A percentile compares a stretch with the other conserved stretches of the same genome.
Evolutionary conservation across 1,140 invertebrate genomes (phyloP).

Genomic region (Drosophila nebulosa): DNA sequence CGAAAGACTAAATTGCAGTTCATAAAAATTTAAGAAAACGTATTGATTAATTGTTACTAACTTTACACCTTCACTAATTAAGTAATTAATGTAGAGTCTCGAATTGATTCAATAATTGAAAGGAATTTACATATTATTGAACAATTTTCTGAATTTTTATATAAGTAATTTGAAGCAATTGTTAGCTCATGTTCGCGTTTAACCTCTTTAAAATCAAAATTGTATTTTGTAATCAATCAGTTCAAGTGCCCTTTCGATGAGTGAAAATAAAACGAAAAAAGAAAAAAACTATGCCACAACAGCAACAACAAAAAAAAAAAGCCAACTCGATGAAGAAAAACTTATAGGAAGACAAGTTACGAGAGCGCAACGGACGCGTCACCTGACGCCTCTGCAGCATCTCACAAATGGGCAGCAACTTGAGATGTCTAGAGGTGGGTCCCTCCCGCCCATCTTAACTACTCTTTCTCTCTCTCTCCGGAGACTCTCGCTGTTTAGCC

Average conservation of each 20-base stretch:
- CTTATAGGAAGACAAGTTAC: slow-evolving; percentile 11
- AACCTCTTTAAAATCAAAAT: background rate
- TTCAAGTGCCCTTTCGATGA: background rate
- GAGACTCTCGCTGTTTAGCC: background rate
- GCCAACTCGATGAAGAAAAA: background rate
- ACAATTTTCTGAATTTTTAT: background rate
- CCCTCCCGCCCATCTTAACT: background rate
- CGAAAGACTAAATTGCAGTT: too few relatives aligned
- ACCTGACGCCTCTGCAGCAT: slow-evolving; percentile 17
- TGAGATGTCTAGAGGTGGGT: slow-evolving; percentile 38
- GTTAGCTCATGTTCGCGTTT: background rate
- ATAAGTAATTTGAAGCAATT: background rate
- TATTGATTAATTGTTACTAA: too few relatives aligned
- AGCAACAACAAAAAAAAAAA: background rate
- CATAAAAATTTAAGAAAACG: too few relatives aligned
- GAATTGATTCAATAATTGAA: background rate
- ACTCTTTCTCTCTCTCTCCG: background rate
- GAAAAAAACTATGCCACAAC: slow-evolving; percentile 2
- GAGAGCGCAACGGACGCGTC: background rate
- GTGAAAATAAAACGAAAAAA: background rate
- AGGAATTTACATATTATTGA: background rate
- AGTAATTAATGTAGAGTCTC: too few relatives aligned
- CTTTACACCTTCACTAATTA: too few relatives aligned
- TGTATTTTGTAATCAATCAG: slow-evolving; percentile 6
- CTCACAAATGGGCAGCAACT: slow-evolving; percentile 35